These are phyloP conservation scores for Drosophila azteca DNA, from an alignment of 1,140 invertebrate genomes.

Conservation along the genomic window DNA sequence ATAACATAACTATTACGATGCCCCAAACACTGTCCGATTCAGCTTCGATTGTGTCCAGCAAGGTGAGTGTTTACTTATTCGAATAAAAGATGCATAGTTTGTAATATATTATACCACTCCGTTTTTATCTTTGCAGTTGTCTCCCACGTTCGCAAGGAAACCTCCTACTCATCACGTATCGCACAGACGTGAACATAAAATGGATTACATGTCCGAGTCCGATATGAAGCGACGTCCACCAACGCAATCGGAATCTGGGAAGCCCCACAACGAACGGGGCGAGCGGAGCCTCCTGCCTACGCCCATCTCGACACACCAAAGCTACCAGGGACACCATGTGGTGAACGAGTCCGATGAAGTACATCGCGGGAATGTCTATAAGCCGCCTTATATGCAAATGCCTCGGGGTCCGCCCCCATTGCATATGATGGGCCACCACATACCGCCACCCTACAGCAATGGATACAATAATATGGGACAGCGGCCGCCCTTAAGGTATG, in stretches of 20 bases:
- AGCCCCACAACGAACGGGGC: constrained; percentile 17
- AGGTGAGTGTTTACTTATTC: constrained; percentile 16
- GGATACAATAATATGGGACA: constrained; percentile 65
- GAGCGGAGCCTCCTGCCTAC: constrained; percentile 64
- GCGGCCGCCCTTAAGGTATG: constrained; percentile 64
- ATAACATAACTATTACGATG: constrained; percentile 86
- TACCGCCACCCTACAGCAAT: constrained; percentile 58
- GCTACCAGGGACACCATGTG: constrained; percentile 54
- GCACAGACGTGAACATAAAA: constrained; percentile 45
- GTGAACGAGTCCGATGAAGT: constrained; percentile 71
- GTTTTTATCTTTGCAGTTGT: constrained; percentile 25
- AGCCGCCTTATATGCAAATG: constrained; percentile 56
- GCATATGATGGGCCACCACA: constrained; percentile 55
- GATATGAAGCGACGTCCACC: constrained; percentile 46
- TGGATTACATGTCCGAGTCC: constrained; percentile 45
- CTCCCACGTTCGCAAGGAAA: constrained; percentile 27
- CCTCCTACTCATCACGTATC: constrained; percentile 18
- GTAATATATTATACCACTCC: not conserved
- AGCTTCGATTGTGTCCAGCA: constrained; percentile 8
- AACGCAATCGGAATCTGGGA: constrained; percentile 26
- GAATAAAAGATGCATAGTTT: too few relatives aligned
- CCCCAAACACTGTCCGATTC: constrained; percentile 64
- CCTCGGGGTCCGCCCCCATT: constrained; percentile 55
- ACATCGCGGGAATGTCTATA: constrained; percentile 56
- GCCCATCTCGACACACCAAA: constrained; percentile 50